phyloP scores from a whole-genome alignment of 1,140 invertebrate genomes.

The Bombus haemorrhoidalis region DNA sequence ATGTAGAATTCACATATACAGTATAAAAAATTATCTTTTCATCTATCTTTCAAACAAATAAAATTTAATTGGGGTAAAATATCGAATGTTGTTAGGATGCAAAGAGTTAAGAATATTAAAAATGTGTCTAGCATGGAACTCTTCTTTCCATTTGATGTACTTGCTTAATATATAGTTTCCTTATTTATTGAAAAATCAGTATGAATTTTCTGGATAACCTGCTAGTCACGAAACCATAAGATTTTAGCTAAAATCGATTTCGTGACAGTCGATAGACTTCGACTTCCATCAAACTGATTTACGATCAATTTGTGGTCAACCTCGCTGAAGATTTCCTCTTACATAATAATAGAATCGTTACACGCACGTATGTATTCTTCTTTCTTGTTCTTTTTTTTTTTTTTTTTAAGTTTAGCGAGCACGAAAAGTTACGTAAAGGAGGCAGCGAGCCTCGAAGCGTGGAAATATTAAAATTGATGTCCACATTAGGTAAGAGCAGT shows the following conservation, averaged over 20 bases:
- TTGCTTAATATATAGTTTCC: no score
- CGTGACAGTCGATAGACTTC: conserved; percentile 8
- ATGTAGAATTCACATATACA: no score
- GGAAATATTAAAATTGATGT: conserved; percentile 60
- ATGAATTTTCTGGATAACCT: not conserved
- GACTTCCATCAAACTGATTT: conserved; percentile 15
- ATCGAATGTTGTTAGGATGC: no score
- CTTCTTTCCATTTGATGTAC: no score
- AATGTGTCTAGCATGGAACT: no score
- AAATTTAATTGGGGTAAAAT: no score
- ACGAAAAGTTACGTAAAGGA: conserved; percentile 56
- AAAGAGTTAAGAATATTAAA: no score
- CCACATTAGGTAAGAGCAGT: conserved; percentile 59
- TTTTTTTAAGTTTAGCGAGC: conserved; percentile 13
- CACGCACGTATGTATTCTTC: conserved; percentile 33
- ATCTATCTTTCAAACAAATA: no score
- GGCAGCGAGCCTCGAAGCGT: conserved; percentile 51
- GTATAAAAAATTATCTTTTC: no score
- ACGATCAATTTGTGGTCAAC: conserved; percentile 41
- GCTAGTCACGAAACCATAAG: no score
- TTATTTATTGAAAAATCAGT: not conserved
- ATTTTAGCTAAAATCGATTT: not conserved
- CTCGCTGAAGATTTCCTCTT: conserved; percentile 49
- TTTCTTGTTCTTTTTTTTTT: not conserved
- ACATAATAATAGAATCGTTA: conserved; percentile 59